Evolutionary conservation across 2,113 vertebrate genomes (phyloP), one percentile per base, ranked within the genome.

Genomic region (Oenanthe oenanthe): DNA sequence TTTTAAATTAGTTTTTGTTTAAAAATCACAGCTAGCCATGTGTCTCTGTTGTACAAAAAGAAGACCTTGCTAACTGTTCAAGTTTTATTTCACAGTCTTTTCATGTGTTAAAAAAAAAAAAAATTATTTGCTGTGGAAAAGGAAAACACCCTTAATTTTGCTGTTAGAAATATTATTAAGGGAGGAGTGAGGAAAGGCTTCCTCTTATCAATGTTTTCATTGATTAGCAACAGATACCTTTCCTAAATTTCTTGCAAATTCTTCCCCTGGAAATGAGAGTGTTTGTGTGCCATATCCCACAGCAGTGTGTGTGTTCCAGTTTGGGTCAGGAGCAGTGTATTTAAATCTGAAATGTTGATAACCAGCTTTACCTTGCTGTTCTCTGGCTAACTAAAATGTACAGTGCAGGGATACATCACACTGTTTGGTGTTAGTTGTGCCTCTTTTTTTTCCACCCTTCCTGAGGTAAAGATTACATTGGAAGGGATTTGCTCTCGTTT

Each of bases 401-500:
- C 36, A 38, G 29, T 0, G 1, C 25, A 86, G 63, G 45, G 58
- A 36, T 50, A 53, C 5, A 57, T 73, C 40, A 20, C 22, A 28
- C 6, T 60, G 2, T 60, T 58, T 48, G n/a, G 25, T 95, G 20
- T 43, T 79, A 79, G 32, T n/a, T 73, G 19, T 38, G 19, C 54
- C 12, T 77, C 21, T 32, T 78, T 65, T 66, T 18, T 34, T 31
- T 42, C 8, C 31, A 36, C 12, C 8, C 48, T 78, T 95, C 21
- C 68, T 63, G 57, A 89, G 65, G 80, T 94, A 71, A 89, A 67
- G 73, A 71, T 89, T 80, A 77, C 17, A 40, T 54, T 91, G 53
- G 48, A 84, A 92, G 19, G 34, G 80, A 79, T 75, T 89, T 91
- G 17, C 42, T 81, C 78, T 70, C 89, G 26, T 71, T 95, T 86